Evolutionary conservation across 2,888 invertebrate genomes (phyloP).

Genomic region (Eurois occulta): DNA sequence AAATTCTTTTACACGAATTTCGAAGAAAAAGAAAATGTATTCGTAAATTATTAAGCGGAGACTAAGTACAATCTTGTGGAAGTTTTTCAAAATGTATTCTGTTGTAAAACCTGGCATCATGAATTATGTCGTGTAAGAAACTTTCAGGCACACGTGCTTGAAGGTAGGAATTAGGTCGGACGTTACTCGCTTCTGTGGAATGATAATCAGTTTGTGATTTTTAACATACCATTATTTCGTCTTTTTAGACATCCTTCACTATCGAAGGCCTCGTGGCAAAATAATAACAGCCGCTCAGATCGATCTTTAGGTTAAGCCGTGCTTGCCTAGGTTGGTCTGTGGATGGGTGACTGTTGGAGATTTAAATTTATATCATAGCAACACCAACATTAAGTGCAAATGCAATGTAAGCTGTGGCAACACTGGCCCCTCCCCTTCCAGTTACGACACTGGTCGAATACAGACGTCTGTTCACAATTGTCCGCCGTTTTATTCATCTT

Average conservation of each 20-base stretch:
- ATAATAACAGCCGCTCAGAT: no score
- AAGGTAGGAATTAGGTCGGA: constrained; percentile 41
- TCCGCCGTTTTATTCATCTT: no score
- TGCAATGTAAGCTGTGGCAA: no score
- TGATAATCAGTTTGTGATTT: constrained; percentile 22
- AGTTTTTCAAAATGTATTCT: constrained; percentile 57
- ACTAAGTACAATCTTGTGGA: constrained; percentile 43
- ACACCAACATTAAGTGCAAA: no score
- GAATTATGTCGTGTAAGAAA: constrained; percentile 42
- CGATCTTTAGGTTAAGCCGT: no score
- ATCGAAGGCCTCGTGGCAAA: no score
- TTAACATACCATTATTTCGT: not conserved
- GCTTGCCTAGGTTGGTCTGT: no score
- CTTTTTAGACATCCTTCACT: not conserved
- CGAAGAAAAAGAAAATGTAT: constrained; percentile 35
- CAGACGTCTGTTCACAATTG: no score
- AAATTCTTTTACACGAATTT: not conserved
- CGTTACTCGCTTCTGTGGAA: constrained; percentile 23
- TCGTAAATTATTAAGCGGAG: constrained; percentile 41
- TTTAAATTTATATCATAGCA: no score
- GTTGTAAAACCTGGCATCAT: constrained; percentile 50
- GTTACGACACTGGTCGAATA: no score
- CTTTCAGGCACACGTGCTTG: constrained; percentile 40
- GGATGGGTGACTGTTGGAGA: no score
- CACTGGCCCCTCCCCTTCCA: no score